Evolutionary conservation across 1,140 invertebrate species (phyloP).

Genomic region (Tribolium castaneum): DNA sequence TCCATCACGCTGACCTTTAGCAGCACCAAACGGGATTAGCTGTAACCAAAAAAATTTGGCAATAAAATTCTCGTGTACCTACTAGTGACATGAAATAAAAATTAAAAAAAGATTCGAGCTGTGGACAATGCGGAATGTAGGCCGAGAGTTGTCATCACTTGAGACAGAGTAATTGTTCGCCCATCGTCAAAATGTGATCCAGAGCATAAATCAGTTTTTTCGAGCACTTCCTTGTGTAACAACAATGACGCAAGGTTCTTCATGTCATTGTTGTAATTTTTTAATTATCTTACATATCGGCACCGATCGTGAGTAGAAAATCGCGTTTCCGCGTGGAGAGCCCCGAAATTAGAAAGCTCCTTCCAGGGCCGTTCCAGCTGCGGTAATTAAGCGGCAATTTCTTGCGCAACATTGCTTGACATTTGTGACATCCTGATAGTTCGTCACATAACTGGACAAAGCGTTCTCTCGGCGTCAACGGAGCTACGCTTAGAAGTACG

Average conservation of each 20-base stretch:
- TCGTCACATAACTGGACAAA: conserved; percentile 39
- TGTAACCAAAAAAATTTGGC: not conserved
- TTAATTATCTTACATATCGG: not conserved
- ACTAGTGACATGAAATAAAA: not conserved
- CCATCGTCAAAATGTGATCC: not conserved
- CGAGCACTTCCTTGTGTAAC: not conserved
- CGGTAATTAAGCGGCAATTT: conserved; percentile 40
- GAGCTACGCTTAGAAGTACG: conserved; percentile 28
- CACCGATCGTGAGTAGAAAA: conserved; percentile 1
- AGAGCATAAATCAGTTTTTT: conserved; percentile 6
- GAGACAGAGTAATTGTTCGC: not conserved
- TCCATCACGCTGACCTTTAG: not conserved
- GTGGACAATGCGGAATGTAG: not conserved
- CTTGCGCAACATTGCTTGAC: conserved; percentile 11
- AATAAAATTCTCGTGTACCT: not conserved
- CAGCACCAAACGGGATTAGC: not conserved
- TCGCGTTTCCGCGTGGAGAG: not conserved
- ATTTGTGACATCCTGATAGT: conserved; percentile 38
- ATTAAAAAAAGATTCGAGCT: not conserved
- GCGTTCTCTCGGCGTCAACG: conserved; percentile 4
- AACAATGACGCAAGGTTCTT: not conserved
- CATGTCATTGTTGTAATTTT: not conserved
- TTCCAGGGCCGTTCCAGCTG: conserved; percentile 29
- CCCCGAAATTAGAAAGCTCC: conserved; percentile 11
- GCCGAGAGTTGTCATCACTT: not conserved